phyloP scores from a whole-genome alignment of 2,888 invertebrate species.

The Conchocele bisecta region DNA sequence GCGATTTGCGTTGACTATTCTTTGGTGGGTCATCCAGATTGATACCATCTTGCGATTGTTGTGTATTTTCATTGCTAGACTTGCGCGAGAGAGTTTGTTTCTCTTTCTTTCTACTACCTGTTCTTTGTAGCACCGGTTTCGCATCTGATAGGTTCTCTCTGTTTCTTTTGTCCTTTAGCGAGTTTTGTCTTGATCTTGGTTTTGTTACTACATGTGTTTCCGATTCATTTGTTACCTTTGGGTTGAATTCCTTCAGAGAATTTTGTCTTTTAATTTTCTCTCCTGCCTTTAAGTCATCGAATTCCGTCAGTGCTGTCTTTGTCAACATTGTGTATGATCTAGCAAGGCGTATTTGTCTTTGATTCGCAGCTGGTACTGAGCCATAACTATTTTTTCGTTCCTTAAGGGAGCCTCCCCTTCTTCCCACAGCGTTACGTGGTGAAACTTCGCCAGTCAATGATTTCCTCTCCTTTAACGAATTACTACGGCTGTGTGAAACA shows the following conservation, averaged over 20 bases:
- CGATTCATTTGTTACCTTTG: no score
- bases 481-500: conserved; percentile 33
- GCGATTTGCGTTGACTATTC: no score
- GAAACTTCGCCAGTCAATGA: background rate
- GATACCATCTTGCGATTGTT: no score
- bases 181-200: background rate
- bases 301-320: conserved; percentile 20
- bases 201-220: no score
- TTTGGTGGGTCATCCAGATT: no score
- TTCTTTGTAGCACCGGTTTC: background rate
- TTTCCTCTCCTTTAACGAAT: conserved; percentile 42
- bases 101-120: background rate
- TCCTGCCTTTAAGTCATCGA: conserved; percentile 6
- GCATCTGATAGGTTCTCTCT: no score
- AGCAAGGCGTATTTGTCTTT: no score
- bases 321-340: conserved; percentile 39
- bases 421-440: background rate
- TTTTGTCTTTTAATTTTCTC: no score
- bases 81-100: conserved; percentile 7
- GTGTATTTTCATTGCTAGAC: background rate
- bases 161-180: background rate
- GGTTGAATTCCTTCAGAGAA: no score
- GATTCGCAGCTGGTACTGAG: no score
- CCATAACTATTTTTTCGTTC: conserved; percentile 30
- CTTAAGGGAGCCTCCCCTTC: conserved; percentile 48